Conservation (phyloP, 2,888 invertebrate species). For the Deroplatys truncata region DNA sequence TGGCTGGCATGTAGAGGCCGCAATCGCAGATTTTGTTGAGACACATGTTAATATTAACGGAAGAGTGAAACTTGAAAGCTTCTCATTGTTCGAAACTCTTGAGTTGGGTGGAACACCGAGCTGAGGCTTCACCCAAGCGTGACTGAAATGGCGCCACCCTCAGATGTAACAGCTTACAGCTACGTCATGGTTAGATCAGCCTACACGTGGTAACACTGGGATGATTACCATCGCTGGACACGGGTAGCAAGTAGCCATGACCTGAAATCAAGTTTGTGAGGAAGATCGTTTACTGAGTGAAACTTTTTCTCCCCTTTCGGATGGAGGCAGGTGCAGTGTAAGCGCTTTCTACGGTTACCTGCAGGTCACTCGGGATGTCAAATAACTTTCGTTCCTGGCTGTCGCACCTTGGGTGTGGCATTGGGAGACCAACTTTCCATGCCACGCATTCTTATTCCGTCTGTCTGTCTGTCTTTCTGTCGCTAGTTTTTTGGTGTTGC, state of each 20-base stretch:
- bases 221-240: background rate
- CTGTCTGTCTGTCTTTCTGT: background rate
- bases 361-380: background rate
- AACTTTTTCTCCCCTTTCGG: background rate
- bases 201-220: background rate
- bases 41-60: no score
- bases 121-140: background rate
- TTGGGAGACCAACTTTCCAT: background rate
- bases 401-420: background rate
- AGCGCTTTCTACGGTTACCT: background rate
- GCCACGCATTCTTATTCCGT: background rate
- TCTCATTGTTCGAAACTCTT: no score
- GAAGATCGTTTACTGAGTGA: background rate
- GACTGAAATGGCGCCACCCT: background rate
- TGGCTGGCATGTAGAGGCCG: no score
- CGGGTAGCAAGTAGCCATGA: background rate
- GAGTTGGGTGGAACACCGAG: no score
- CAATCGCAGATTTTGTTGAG: no score
- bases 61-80: background rate
- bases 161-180: background rate
- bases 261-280: background rate
- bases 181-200: background rate
- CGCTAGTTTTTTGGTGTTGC: background rate
- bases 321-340: background rate
- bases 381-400: slow-evolving; percentile 3